A percentile compares a stretch with the other conserved stretches of the same genome.
phyloP scores from a whole-genome alignment of 2,797 vertebrate genomes.

The Pelodytes ibericus region DNA sequence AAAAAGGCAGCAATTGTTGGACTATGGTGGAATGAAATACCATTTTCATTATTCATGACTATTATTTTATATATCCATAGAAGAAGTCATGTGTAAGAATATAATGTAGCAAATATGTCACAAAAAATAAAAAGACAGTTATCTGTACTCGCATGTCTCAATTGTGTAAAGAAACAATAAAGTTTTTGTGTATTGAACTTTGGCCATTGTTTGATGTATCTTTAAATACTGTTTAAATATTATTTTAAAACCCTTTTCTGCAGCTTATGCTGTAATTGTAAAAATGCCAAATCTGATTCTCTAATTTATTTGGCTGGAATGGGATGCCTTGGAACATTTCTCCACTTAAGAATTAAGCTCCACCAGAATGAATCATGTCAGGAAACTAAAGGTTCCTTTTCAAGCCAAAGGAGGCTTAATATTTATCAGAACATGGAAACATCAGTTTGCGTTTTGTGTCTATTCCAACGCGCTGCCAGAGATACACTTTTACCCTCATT shows the following conservation, averaged over 20 bases:
- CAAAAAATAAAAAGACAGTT: too few relatives aligned
- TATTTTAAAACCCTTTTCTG: not conserved
- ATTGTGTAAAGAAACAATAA: too few relatives aligned
- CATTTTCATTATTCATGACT: too few relatives aligned
- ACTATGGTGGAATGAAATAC: too few relatives aligned
- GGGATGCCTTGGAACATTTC: not conserved
- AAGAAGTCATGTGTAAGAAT: too few relatives aligned
- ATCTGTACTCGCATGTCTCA: too few relatives aligned
- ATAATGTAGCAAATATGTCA: too few relatives aligned
- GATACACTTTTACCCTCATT: too few relatives aligned
- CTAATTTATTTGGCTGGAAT: constrained; percentile 1
- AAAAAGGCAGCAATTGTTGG: too few relatives aligned
- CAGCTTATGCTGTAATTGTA: not conserved
- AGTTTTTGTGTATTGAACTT: not conserved
- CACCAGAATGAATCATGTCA: constrained; percentile 13
- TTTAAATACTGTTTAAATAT: constrained; percentile 1
- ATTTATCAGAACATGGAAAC: not conserved
- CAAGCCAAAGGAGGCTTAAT: not conserved
- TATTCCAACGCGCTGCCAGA: too few relatives aligned
- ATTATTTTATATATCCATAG: too few relatives aligned
- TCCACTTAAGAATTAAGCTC: not conserved
- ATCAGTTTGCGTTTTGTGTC: too few relatives aligned
- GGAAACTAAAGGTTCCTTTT: not conserved
- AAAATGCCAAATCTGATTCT: not conserved
- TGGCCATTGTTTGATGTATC: not conserved